Conservation (phyloP, 2,888 invertebrate genomes). For the Leptopilina syphax region DNA sequence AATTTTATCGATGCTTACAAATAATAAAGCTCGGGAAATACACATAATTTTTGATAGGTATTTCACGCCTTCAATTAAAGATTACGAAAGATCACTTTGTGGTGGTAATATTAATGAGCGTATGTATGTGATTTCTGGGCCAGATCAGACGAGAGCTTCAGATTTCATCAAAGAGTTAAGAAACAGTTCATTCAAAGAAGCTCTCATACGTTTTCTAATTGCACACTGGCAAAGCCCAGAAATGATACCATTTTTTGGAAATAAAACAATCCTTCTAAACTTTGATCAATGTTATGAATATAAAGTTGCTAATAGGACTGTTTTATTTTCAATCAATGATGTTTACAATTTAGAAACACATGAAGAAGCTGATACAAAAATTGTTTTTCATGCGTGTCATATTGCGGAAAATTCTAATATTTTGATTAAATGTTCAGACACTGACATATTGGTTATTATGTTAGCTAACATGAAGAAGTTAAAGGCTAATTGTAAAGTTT, state of each 20-base stretch:
- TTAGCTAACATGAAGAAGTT: slow-evolving; percentile 55
- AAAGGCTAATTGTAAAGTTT: slow-evolving; percentile 43
- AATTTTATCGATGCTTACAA: slow-evolving; percentile 62
- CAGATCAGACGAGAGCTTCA: slow-evolving; percentile 36
- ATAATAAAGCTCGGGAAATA: slow-evolving; percentile 52
- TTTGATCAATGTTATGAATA: slow-evolving; percentile 52
- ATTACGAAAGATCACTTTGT: slow-evolving; percentile 6
- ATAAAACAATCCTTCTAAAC: slow-evolving; percentile 46
- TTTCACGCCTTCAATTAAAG: slow-evolving; percentile 28
- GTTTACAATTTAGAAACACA: slow-evolving; percentile 54
- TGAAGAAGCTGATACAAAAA: too few relatives aligned
- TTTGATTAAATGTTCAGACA: slow-evolving; percentile 58
- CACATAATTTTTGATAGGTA: slow-evolving; percentile 33
- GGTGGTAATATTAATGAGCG: neutral
- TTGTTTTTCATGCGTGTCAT: slow-evolving; percentile 55
- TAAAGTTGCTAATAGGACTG: slow-evolving; percentile 49
- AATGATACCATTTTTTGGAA: slow-evolving; percentile 51
- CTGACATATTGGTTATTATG: slow-evolving; percentile 60
- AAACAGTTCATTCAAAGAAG: slow-evolving; percentile 47
- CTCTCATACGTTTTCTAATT: slow-evolving; percentile 51
- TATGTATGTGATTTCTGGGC: slow-evolving; percentile 39
- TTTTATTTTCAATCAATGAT: neutral
- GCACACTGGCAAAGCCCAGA: slow-evolving; percentile 49
- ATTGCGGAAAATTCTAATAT: slow-evolving; percentile 57
- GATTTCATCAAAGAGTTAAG: slow-evolving; percentile 42